These are phyloP conservation scores for Saccopteryx leptura DNA, from an alignment of 2,113 vertebrate species.

Conservation along the genomic window DNA sequence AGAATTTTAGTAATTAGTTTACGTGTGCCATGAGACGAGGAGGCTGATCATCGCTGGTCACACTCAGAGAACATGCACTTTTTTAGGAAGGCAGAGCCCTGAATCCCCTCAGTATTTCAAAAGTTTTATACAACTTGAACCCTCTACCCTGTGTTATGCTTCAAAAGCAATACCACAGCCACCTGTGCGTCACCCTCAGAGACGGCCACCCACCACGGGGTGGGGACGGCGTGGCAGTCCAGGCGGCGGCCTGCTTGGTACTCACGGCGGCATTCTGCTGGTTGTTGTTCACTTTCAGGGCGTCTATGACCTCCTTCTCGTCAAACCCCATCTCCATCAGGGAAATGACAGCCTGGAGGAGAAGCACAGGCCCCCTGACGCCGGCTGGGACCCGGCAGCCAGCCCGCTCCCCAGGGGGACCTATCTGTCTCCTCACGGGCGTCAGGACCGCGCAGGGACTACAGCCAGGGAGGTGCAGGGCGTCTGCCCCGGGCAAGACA, in stretches of 20 bases:
- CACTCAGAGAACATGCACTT: accelerated
- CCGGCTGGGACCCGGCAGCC: neutral
- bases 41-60: too few species aligned
- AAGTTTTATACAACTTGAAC: accelerated
- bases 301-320: constrained; percentile 97
- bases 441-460: too few species aligned
- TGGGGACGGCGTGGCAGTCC: too few species aligned
- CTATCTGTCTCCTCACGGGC: neutral
- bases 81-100: neutral
- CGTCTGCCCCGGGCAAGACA: accelerated
- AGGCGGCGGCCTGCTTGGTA: neutral
- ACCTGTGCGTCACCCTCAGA: neutral
- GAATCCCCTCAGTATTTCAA: neutral
- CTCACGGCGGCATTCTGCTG: constrained; percentile 97
- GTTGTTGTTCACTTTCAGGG: constrained; percentile 97
- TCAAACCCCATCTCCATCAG: constrained; percentile 99
- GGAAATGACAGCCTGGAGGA: constrained; percentile 94
- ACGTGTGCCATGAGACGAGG: too few species aligned
- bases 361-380: neutral
- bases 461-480: accelerated
- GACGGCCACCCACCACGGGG: neutral
- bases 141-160: accelerated
- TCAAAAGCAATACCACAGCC: neutral
- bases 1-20: too few species aligned
- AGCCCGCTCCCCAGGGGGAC: accelerated